Conservation (phyloP, 2,888 invertebrate genomes). For the Panorpa germanica region DNA sequence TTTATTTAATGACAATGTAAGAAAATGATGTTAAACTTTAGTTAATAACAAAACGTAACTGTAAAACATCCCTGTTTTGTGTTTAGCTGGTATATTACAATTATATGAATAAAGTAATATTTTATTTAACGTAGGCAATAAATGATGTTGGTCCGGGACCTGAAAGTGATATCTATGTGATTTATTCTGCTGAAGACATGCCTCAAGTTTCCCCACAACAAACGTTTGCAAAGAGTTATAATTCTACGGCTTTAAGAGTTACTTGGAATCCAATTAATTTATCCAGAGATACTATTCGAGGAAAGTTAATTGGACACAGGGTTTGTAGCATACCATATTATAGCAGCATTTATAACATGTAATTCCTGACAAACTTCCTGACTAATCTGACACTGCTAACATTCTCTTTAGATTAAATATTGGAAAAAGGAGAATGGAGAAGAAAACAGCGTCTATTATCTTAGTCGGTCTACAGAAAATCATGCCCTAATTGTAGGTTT, state of each 20-base stretch:
- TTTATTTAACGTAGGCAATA: constrained; percentile 34
- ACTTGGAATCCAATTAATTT: constrained; percentile 79
- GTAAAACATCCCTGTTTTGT: too few relatives aligned
- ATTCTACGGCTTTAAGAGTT: constrained; percentile 84
- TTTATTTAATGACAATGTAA: too few relatives aligned
- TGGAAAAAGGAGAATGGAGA: constrained; percentile 64
- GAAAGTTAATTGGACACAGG: constrained; percentile 81
- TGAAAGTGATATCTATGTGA: constrained; percentile 49
- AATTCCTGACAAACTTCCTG: neutral
- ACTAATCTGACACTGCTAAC: constrained; percentile 9
- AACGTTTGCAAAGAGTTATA: constrained; percentile 59
- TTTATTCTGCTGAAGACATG: constrained; percentile 84
- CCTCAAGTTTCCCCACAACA: constrained; percentile 77
- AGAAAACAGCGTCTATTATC: constrained; percentile 62
- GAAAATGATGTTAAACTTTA: too few relatives aligned
- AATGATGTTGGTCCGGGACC: constrained; percentile 73
- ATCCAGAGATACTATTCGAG: constrained; percentile 65
- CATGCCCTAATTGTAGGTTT: constrained; percentile 87
- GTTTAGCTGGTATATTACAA: neutral
- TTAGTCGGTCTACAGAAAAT: constrained; percentile 65
- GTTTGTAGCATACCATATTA: constrained; percentile 29
- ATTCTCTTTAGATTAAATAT: constrained; percentile 52
- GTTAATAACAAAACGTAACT: too few relatives aligned
- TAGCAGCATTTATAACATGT: too few relatives aligned
- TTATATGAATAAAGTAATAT: constrained; percentile 9